Evolutionary conservation across 2,797 vertebrate species (phyloP).

Genomic region (Megalops cyprinoides): DNA sequence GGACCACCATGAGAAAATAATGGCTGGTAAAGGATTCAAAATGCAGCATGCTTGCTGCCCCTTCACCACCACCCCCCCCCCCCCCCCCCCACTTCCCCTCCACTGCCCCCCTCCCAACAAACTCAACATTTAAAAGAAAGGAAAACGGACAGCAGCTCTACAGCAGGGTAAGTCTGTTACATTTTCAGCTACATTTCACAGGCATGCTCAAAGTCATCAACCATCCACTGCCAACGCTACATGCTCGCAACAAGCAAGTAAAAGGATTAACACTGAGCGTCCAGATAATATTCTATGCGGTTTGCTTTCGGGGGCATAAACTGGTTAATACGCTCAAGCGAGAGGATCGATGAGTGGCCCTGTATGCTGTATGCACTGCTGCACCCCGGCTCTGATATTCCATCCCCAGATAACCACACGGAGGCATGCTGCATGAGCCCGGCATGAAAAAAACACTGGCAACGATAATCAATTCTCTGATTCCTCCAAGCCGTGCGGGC

Average conservation of each 20-base stretch:
- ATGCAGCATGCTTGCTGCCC: slow-evolving; percentile 24
- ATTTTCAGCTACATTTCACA: not conserved
- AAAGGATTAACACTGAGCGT: too few relatives aligned
- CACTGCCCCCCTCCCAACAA: not conserved
- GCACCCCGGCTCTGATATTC: not conserved
- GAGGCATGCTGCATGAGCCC: not conserved
- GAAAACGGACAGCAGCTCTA: not conserved
- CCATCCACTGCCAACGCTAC: not conserved
- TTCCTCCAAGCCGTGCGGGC: not conserved
- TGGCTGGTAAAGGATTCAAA: slow-evolving; percentile 54
- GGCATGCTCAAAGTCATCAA: not conserved
- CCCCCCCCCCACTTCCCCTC: not conserved
- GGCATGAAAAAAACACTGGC: too few relatives aligned
- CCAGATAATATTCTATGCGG: not conserved
- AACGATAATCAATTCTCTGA: slow-evolving; percentile 3
- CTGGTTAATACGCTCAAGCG: not conserved
- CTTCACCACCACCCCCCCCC: not conserved
- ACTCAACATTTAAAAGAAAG: not conserved
- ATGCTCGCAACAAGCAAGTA: not conserved
- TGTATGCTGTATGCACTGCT: too few relatives aligned
- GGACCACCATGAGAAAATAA: slow-evolving; percentile 74
- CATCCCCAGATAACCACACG: not conserved
- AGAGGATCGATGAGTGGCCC: not conserved
- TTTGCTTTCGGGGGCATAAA: not conserved
- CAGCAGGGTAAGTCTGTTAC: not conserved